Evolutionary conservation across 2,113 vertebrate species (phyloP).

Genomic region (Puntigrus tetrazona): DNA sequence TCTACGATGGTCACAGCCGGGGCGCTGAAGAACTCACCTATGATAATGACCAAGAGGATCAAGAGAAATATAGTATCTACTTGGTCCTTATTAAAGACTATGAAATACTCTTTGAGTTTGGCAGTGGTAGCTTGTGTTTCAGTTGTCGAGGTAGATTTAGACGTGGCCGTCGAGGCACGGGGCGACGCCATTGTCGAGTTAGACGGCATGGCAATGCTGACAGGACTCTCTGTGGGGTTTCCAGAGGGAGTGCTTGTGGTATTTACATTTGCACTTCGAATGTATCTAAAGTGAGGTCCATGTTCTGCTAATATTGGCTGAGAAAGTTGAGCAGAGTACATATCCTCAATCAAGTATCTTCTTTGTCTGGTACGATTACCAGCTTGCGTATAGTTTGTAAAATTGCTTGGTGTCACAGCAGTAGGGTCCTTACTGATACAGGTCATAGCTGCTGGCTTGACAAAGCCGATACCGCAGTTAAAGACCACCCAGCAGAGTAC

Average conservation of each 20-base stretch:
- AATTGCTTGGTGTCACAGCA: neutral
- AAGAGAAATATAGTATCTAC: conserved; percentile 92
- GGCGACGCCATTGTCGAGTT: neutral
- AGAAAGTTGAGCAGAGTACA: neutral
- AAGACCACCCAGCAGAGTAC: conserved; percentile 95
- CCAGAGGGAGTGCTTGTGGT: neutral
- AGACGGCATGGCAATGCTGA: neutral
- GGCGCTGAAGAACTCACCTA: conserved; percentile 97
- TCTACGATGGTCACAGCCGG: conserved; percentile 96
- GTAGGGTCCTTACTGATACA: conserved; percentile 73
- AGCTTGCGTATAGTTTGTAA: neutral
- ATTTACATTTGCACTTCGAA: conserved; percentile 44
- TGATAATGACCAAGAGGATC: conserved; percentile 91
- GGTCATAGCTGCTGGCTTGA: conserved; percentile 86
- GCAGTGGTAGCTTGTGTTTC: neutral
- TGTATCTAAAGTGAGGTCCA: neutral
- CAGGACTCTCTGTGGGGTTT: neutral
- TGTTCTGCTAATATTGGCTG: neutral
- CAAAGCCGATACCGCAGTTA: conserved; percentile 92
- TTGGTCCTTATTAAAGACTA: conserved; percentile 77
- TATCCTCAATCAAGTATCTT: conserved; percentile 16
- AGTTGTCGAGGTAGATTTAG: neutral
- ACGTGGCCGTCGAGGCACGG: neutral
- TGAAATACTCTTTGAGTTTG: conserved; percentile 46
- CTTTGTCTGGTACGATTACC: conserved; percentile 43